Base-by-base conservation (phyloP, 2,113 vertebrate genomes). In the Lepus americanus region DNA sequence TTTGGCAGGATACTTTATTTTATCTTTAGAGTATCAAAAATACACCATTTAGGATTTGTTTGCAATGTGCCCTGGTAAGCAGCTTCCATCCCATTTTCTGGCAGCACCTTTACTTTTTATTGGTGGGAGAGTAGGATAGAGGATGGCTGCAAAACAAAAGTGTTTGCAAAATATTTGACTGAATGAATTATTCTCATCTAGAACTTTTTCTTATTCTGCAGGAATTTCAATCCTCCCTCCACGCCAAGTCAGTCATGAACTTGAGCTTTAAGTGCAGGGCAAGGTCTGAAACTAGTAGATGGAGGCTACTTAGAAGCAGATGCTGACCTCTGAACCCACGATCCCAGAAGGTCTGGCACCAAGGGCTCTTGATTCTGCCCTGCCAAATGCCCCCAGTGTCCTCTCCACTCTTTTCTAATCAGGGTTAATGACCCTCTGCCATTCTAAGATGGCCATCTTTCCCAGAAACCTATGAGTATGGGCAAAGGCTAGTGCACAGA, bases 161-260 rank as follows among this genome's bases (percentile, higher is more conserved):
- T 51, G 87, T 79, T 92, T 79, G 27, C 77, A 39, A 94, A 95
- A 79, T 39, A 25, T 61, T 83, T n/a, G 67, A 39, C 27, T 87
- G 59, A 90, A 11, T 79, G 53, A 55, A 78, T 93, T 49, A 66
- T 55, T 94, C 53, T 73, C 77, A 79, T 33, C 14, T 59, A 86
- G 73, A 74, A 1, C 11, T 69, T 93, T 80, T 55, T 67, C 76
- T 78, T 70, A 94, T 63, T 19, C 13, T 87, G 10, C 36, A 78
- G 53, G 66, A 80, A 44, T 64, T 4, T 80, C n/a, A 96, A 33
- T 11, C 6, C 13, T 63, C 3, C 1, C 8, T 63, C 69, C 39
- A 49, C 29, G 64, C 5, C 12, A 73, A 89, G 72, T 82, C 6
- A 92, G 3, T 80, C 61, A 90, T 31, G 49, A 93, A 90, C 91